A percentile compares a stretch with the other conserved stretches of the same genome.
Evolutionary conservation across 2,888 invertebrate species (phyloP).

Genomic region (Ophraella communa): DNA sequence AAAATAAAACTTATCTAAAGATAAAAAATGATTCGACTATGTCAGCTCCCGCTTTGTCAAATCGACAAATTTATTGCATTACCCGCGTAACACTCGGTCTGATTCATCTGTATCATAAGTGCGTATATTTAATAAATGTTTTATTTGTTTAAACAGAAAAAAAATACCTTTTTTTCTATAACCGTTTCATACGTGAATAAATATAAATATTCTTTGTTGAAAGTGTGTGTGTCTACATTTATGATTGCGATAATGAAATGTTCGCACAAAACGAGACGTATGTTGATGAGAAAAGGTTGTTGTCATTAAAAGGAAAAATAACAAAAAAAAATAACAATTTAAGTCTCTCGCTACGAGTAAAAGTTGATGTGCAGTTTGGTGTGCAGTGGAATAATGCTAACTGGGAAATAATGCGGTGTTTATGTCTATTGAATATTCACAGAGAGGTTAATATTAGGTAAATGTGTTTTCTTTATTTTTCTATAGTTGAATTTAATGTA

Average conservation of each 20-base stretch:
- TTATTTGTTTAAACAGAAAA: too few species aligned
- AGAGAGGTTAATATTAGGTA: conserved; percentile 26
- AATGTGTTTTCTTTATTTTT: background rate
- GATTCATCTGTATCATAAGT: too few species aligned
- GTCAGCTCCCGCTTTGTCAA: too few species aligned
- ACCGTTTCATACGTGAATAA: conserved; percentile 30
- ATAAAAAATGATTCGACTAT: too few species aligned
- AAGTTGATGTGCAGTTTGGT: conserved; percentile 17
- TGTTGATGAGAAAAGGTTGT: conserved; percentile 28
- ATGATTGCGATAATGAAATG: conserved; percentile 34
- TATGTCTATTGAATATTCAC: conserved; percentile 32
- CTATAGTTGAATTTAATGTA: background rate
- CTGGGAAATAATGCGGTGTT: conserved; percentile 34
- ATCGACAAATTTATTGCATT: too few species aligned
- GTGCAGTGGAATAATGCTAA: too few species aligned
- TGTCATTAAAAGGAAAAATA: conserved; percentile 31
- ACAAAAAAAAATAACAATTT: conserved; percentile 27
- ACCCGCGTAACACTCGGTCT: too few species aligned
- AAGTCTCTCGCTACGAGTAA: too few species aligned
- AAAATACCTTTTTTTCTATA: conserved; percentile 21
- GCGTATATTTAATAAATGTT: too few species aligned
- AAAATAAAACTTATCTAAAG: too few species aligned
- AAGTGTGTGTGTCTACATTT: conserved; percentile 28
- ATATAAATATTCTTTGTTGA: conserved; percentile 36
- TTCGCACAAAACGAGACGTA: conserved; percentile 33